Evolutionary conservation across 2,888 invertebrate species (phyloP), one percentile per base, ranked within the genome.

Genomic region (Phorcus lineatus): DNA sequence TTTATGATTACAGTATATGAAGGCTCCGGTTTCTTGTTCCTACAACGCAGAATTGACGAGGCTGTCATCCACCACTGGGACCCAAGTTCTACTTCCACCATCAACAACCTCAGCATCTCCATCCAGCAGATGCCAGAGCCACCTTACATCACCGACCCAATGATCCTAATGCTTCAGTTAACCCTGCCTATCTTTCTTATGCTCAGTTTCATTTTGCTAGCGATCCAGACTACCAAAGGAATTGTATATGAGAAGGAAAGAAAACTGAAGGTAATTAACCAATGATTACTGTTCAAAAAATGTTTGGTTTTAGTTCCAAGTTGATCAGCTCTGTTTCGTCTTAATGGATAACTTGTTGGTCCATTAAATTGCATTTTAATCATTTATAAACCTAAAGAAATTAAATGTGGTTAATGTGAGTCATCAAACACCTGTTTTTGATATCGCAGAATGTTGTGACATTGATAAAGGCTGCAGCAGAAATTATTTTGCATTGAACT

Each of bases 141-240:
- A 0, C 92, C 94, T 0, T 97, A 95, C 92, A 92, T 95, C 0
- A 93, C 94, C 28, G 97, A 97, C 92, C 91, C 94, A 0, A 94
- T 96, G 17, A 92, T 96, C 0, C 93, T 95, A 57, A 95, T 95
- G 0, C 91, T 97, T 66, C 94, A 95, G 89, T 92, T 94, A 17
- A 94, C 96, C 87, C 94, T 97, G 81, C 96, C 97, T 0, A 94
- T 96, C 85, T 95, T 97, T 74, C 94, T 97, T 31, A 94, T 97
- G 93, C 70, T 97, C 19, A 96, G 96, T 90, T 97, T 96, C 90
- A 95, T 96, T 79, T 96, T 97, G 91, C 95, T 96, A 0, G 95
- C 96, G 77, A 95, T 96, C 19, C 96, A 96, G 88, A 96, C 96
- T 40, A 95, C 96, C 0, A 95, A 96, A 92, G 95, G 95, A 67